phyloP scores from a whole-genome alignment of 2,113 vertebrate species.

The Pontoporia blainvillei region DNA sequence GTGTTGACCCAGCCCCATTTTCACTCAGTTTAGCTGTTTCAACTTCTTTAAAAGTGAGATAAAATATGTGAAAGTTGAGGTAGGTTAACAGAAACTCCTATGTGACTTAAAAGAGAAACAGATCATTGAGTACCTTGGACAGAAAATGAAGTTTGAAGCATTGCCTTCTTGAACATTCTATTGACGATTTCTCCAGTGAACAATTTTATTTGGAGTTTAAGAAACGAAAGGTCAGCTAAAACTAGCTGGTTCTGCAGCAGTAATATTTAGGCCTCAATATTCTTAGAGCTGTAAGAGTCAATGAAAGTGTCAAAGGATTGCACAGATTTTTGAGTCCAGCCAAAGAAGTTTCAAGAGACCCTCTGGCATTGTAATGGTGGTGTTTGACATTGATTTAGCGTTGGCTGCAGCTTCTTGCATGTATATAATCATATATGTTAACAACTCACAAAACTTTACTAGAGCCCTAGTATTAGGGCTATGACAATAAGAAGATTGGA shows the following conservation, averaged over 20 bases:
- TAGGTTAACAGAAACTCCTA: neutral
- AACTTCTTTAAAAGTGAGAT: neutral
- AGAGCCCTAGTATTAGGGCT: neutral
- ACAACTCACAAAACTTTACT: neutral
- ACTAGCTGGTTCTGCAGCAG: neutral
- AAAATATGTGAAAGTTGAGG: neutral
- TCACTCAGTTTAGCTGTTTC: neutral
- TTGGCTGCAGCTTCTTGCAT: neutral
- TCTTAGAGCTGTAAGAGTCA: neutral
- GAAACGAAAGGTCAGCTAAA: slow-evolving; percentile 6
- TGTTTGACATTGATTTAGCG: neutral
- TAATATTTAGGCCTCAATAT: neutral
- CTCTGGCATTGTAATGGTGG: neutral
- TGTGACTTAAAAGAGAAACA: neutral
- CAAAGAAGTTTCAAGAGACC: neutral
- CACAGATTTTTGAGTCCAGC: neutral
- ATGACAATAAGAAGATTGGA: neutral
- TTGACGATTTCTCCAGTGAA: neutral
- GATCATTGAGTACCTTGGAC: neutral
- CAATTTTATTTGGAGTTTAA: slow-evolving; percentile 15
- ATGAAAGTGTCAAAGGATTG: neutral
- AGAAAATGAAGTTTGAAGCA: slow-evolving; percentile 13
- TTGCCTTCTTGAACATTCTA: neutral
- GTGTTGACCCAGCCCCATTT: neutral
- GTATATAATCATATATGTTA: neutral